Base-by-base conservation (phyloP, 1,140 invertebrate species). In the Elysia chlorotica region DNA sequence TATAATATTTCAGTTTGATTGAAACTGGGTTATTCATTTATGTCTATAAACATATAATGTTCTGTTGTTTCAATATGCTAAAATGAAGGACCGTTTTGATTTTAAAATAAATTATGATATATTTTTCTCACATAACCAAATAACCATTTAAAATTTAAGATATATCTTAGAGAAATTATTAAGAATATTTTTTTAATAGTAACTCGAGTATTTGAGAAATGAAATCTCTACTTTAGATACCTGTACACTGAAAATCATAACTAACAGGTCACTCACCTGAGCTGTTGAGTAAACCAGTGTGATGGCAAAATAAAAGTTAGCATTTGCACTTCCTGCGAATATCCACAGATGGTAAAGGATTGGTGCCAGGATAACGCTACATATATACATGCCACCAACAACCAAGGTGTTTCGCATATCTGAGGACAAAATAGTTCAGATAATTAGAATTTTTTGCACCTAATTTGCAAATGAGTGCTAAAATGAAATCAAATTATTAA, bases 301-400 rank as follows among this genome's bases (percentile, higher is more conserved):
- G 5, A 98, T 95, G 14, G 96, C 97, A 89, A 99, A 99, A 88
- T 98, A 99, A 84, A 99, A 99, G 88, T 99, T 99, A 0, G 98
- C 97, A 91, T 99, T 99, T 23, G 97, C 98, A 61, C 96, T 98
- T 71, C 96, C 94, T 25, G 94, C 93, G 85, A 98, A 97, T 66
- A 99, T 97, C 98, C 98, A 99, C 23, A 99, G 90, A 87, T 99
- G 93, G 94, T 96, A 99, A 28, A 99, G 92, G 33, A 97, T 94
- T 0, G 97, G 97, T 38, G 94, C 95, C 78, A 99, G 91, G 23
- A 94, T 92, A 59, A 94, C 92, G 28, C 94, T 96, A 33, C 94
- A 92, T 17, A 98, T 88, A 81, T 98, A 92, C 84, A 96, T 94
- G 82, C 95, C 94, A 3, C 92, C 91, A 5, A 98, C 93, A 31